phyloP scores from a whole-genome alignment of 35 echinoderm and acorn worm species.

The Anneissia japonica region DNA sequence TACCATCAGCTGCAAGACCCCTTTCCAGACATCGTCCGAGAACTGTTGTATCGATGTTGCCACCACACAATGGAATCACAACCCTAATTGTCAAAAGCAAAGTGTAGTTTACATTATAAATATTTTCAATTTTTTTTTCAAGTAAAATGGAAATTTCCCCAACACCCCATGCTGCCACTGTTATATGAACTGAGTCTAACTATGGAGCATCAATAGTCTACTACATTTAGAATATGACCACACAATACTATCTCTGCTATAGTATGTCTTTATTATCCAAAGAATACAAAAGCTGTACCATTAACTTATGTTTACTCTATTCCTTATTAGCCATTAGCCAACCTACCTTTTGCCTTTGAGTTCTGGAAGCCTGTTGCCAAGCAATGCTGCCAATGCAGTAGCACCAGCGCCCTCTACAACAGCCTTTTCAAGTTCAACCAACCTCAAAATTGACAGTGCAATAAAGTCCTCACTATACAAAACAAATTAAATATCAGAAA shows the following conservation, averaged over 20 bases:
- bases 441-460: conserved; percentile 79
- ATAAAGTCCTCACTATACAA: conserved; percentile 77
- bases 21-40: conserved; percentile 85
- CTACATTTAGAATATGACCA: too few species aligned
- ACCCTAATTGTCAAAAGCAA: conserved; percentile 39
- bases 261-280: too few species aligned
- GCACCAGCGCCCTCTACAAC: conserved; percentile 93
- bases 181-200: too few species aligned
- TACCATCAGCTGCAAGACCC: conserved; percentile 82
- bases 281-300: too few species aligned
- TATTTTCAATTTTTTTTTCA: too few species aligned
- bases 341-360: conserved; percentile 82
- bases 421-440: conserved; percentile 90
- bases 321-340: conserved; percentile 17
- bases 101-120: too few species aligned
- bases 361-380: conserved; percentile 71
- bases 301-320: too few species aligned
- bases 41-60: conserved; percentile 97
- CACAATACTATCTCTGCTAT: too few species aligned
- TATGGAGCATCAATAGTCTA: too few species aligned
- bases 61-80: conserved; percentile 82
- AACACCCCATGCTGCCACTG: too few species aligned
- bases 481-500: not conserved
- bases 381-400: conserved; percentile 60
- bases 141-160: too few species aligned